These are phyloP conservation scores for Phalacrocorax pelagicus DNA, from an alignment of 2,113 vertebrate species.

Conservation along the genomic window DNA sequence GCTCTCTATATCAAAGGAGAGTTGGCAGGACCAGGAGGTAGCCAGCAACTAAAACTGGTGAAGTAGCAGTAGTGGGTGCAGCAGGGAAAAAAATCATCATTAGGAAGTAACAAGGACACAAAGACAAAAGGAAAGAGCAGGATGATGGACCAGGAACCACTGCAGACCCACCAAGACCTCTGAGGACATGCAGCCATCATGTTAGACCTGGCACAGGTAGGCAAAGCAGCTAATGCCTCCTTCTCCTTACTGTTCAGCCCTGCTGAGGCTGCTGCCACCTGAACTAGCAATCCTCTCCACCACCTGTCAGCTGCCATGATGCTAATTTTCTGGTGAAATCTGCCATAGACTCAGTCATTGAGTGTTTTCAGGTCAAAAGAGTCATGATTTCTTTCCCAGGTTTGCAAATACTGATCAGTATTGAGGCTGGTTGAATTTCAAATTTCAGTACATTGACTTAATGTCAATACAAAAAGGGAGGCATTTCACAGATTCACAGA, in stretches of 20 bases:
- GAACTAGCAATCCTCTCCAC: not conserved
- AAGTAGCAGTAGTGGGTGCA: not conserved
- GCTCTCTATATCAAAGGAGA: accelerated
- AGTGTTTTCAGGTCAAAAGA: not conserved
- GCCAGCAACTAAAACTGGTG: not conserved
- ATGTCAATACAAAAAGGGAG: not conserved
- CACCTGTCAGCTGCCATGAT: not conserved
- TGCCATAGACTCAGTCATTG: accelerated
- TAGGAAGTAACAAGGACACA: not conserved
- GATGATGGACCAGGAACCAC: not conserved
- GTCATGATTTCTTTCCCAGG: not conserved
- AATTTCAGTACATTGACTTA: not conserved
- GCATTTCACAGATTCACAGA: not conserved
- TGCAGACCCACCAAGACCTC: not conserved
- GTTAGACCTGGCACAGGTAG: not conserved
- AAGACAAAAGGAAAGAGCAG: not conserved
- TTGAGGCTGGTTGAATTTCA: not conserved
- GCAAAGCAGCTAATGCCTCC: not conserved
- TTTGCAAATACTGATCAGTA: not conserved
- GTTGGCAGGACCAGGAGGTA: not conserved
- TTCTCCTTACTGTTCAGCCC: not conserved
- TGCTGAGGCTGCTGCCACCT: not conserved
- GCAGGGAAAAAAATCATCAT: not conserved
- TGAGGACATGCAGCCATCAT: not conserved
- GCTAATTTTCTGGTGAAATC: not conserved